Percentiles rank a stretch among this genome's conserved stretches.
phyloP scores from a whole-genome alignment of 2,797 vertebrate genomes.

The Graptemys geographica region DNA sequence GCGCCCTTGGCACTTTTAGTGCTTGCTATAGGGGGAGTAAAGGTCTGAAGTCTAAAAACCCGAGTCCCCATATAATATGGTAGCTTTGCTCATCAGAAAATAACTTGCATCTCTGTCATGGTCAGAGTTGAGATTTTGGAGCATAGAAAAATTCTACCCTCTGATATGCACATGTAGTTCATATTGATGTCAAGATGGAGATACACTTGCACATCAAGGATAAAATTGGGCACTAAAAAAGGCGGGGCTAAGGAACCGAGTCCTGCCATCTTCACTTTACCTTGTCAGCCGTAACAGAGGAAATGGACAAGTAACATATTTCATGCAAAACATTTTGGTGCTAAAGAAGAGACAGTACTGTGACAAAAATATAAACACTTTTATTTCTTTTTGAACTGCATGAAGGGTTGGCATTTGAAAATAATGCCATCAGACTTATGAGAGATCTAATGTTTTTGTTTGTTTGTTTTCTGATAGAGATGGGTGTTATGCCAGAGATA shows the following conservation, averaged over 20 bases:
- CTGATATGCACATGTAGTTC: neutral
- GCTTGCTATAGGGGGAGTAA: neutral
- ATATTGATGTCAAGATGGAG: neutral
- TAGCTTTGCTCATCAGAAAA: neutral
- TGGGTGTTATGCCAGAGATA: conserved; percentile 99
- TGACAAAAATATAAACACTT: neutral
- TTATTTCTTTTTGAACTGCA: neutral
- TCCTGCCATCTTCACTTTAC: neutral
- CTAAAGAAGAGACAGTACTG: neutral
- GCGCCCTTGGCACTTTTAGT: neutral
- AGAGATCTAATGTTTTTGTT: neutral
- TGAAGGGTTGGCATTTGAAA: neutral
- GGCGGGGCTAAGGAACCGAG: neutral
- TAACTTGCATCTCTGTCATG: neutral
- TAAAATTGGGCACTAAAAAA: neutral
- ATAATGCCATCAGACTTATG: fast-evolving
- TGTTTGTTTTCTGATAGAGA: conserved; percentile 79
- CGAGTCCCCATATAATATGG: neutral
- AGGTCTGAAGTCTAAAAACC: neutral
- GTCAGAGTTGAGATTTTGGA: neutral
- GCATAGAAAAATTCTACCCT: neutral
- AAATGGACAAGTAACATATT: neutral
- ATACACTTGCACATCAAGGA: neutral
- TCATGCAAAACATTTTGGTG: neutral
- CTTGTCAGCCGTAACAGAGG: neutral